These are phyloP conservation scores for Orientallactaga sibirica DNA, from an alignment of 2,797 vertebrate genomes.

Conservation along the genomic window DNA sequence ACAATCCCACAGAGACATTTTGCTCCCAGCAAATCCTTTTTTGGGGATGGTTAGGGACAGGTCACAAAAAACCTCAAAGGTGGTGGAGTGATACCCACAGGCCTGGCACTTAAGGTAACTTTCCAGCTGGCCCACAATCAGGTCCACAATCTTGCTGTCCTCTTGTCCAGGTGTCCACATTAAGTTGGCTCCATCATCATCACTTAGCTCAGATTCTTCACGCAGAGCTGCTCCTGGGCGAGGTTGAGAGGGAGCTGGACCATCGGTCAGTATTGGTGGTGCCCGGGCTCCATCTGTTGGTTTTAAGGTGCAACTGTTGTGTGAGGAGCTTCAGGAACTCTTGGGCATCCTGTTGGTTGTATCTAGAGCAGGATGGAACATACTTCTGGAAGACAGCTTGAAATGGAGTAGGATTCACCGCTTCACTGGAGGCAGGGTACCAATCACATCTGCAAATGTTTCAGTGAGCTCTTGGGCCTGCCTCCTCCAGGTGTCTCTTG, in stretches of 20 bases:
- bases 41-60: constrained; percentile 96
- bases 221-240: constrained; percentile 71
- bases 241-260: constrained; percentile 70
- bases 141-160: constrained; percentile 95
- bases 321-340: constrained; percentile 96
- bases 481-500: constrained; percentile 90
- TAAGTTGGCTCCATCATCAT: constrained; percentile 93
- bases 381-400: constrained; percentile 94
- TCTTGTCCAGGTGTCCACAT: constrained; percentile 98
- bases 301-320: constrained; percentile 95
- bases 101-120: constrained; percentile 96
- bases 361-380: constrained; percentile 95
- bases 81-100: constrained; percentile 96
- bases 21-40: constrained; percentile 89
- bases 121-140: constrained; percentile 96
- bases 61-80: constrained; percentile 97
- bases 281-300: constrained; percentile 91
- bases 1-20: constrained; percentile 93
- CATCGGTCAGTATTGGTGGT: constrained; percentile 86
- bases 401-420: constrained; percentile 93
- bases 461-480: constrained; percentile 93
- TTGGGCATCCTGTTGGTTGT: constrained; percentile 98
- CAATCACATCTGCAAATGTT: constrained; percentile 94
- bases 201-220: constrained; percentile 86
- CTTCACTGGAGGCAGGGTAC: constrained; percentile 88